Conservation (phyloP, 2,113 vertebrate species). For the Oreochromis aureus region DNA sequence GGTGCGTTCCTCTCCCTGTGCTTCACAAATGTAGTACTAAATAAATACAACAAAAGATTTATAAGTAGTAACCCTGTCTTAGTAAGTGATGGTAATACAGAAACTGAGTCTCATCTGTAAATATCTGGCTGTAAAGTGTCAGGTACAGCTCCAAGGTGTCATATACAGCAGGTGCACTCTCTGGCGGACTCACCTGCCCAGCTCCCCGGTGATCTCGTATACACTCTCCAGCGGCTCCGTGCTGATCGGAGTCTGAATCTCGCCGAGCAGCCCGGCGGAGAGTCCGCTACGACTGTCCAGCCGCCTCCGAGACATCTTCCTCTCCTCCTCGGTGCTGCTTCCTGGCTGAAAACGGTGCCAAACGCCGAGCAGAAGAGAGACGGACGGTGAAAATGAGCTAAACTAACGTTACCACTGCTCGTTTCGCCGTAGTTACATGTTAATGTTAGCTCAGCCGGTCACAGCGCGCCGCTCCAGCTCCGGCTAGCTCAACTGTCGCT, state of each 20-base stretch:
- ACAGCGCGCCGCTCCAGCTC: background rate
- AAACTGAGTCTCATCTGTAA: background rate
- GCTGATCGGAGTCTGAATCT: conserved; percentile 80
- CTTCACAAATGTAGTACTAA: background rate
- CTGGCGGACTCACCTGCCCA: conserved; percentile 81
- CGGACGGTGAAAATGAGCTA: background rate
- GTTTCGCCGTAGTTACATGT: background rate
- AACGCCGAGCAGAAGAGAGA: background rate
- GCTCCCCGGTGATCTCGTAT: conserved; percentile 80
- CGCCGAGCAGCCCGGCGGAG: conserved; percentile 74
- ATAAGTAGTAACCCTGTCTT: background rate
- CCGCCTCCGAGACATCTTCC: conserved; percentile 77
- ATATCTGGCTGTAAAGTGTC: background rate
- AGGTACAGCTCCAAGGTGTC: background rate
- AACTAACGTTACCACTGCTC: background rate
- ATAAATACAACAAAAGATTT: background rate
- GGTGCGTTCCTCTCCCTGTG: background rate
- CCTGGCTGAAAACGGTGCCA: background rate
- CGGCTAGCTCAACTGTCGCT: conserved; percentile 28
- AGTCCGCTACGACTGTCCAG: conserved; percentile 77
- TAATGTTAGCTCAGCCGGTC: background rate
- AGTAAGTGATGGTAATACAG: background rate
- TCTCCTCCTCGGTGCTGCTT: background rate
- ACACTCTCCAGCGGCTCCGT: conserved; percentile 78
- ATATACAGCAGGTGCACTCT: background rate